A percentile compares a stretch with the other conserved stretches of the same genome.
These are phyloP conservation scores for Myopa tessellatipennis DNA, from an alignment of 2,888 invertebrate genomes.

Conservation along the genomic window DNA sequence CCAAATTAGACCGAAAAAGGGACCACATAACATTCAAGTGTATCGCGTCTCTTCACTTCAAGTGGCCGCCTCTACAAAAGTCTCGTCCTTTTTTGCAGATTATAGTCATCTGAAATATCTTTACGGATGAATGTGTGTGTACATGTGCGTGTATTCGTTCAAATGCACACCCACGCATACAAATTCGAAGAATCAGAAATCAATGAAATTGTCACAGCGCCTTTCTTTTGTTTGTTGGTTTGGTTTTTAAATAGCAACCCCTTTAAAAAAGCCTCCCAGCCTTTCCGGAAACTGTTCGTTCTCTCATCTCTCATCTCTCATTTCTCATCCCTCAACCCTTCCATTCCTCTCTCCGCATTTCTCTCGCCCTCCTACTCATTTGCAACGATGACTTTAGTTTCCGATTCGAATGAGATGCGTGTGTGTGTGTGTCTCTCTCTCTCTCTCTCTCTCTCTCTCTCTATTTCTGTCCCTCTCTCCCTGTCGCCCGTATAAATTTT, in stretches of 20 bases:
- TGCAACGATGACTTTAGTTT: slow-evolving; percentile 28
- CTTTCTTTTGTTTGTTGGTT: slow-evolving; percentile 45
- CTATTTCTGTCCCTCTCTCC: slow-evolving; percentile 46
- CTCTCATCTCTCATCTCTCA: background rate
- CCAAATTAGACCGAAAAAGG: slow-evolving; percentile 26
- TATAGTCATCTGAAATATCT: background rate
- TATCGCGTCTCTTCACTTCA: background rate
- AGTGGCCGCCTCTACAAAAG: slow-evolving; percentile 4
- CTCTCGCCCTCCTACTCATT: slow-evolving; percentile 27
- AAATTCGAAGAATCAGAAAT: slow-evolving; percentile 54
- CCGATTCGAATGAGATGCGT: slow-evolving; percentile 12
- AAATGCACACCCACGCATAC: slow-evolving; percentile 40
- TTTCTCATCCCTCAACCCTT: slow-evolving; percentile 27
- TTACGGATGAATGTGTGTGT: background rate
- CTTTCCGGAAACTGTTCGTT: background rate
- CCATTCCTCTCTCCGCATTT: background rate
- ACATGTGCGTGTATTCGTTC: background rate
- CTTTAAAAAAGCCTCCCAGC: background rate
- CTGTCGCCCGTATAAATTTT: slow-evolving; percentile 57
- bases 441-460: background rate
- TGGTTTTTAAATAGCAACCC: slow-evolving; percentile 13
- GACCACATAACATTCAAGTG: slow-evolving; percentile 1
- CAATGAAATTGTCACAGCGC: slow-evolving; percentile 57
- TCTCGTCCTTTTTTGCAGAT: slow-evolving; percentile 34
- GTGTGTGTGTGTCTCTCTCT: slow-evolving; percentile 34